phyloP scores from a whole-genome alignment of 2,113 vertebrate genomes.

The Triplophysa dalaica region DNA sequence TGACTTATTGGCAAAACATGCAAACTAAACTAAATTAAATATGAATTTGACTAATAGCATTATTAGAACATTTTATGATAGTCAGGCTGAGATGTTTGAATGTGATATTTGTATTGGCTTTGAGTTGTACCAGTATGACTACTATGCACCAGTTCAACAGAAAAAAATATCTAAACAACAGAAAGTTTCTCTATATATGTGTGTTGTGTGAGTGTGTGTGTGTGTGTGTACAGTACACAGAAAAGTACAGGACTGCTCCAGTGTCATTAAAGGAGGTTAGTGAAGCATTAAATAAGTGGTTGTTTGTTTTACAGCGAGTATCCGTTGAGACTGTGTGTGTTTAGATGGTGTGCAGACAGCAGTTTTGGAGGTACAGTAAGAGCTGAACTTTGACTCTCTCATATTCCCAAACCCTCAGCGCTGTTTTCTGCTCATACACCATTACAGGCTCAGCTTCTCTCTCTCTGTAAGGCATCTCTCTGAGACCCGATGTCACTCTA shows the following conservation, averaged over 20 bases:
- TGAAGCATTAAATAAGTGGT: constrained; percentile 36
- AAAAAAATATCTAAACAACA: neutral
- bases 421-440: constrained; percentile 34
- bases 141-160: neutral
- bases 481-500: constrained; percentile 52
- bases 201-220: neutral
- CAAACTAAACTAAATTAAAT: too few species aligned
- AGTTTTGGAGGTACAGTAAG: neutral
- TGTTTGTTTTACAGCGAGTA: constrained; percentile 20
- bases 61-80: too few species aligned
- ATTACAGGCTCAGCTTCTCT: constrained; percentile 30
- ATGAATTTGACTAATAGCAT: too few species aligned
- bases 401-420: constrained; percentile 38
- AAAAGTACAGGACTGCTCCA: neutral
- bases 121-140: neutral
- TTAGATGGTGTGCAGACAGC: constrained; percentile 25
- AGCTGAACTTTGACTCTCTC: constrained; percentile 19
- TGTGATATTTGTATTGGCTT: neutral
- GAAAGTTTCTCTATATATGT: neutral
- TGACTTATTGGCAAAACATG: too few species aligned
- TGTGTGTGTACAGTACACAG: neutral
- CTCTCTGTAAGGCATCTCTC: constrained; percentile 34
- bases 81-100: neutral
- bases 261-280: constrained; percentile 27
- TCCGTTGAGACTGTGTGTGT: constrained; percentile 27